Conservation (phyloP, 2,797 vertebrate species). For the Galago senegalensis region DNA sequence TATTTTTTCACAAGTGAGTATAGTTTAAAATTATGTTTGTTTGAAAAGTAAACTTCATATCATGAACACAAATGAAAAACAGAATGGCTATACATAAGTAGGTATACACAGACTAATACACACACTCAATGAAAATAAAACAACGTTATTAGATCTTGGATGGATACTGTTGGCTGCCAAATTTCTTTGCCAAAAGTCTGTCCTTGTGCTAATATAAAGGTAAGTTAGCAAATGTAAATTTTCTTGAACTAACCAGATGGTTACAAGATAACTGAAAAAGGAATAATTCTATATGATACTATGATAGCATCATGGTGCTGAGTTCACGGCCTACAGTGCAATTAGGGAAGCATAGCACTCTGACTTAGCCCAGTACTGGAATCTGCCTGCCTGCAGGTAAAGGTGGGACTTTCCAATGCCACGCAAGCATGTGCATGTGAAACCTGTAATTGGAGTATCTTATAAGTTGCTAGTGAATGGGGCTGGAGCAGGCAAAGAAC, state of each 20-base stretch:
- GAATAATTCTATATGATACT: background rate
- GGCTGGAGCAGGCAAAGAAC: background rate
- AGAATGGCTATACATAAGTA: background rate
- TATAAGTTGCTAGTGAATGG: background rate
- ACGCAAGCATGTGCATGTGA: background rate
- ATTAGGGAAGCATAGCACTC: background rate
- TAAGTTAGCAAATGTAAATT: background rate
- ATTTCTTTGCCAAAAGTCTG: background rate
- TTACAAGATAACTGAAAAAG: background rate
- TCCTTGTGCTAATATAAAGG: background rate
- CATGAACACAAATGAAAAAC: constrained; percentile 5
- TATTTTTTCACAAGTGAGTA: background rate
- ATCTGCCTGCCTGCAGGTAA: background rate
- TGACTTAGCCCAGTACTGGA: no score
- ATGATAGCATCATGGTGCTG: background rate
- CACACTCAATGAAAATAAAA: background rate
- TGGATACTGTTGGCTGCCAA: background rate
- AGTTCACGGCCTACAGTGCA: background rate
- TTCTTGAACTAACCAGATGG: background rate
- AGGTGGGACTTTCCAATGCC: background rate
- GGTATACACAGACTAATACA: background rate
- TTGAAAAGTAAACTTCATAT: constrained; percentile 19
- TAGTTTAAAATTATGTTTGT: background rate
- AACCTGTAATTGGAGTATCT: background rate
- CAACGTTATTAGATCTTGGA: background rate